Evolutionary conservation across 2,797 vertebrate species (phyloP), one percentile per base, ranked within the genome.

Genomic region (Trachops cirrhosus): DNA sequence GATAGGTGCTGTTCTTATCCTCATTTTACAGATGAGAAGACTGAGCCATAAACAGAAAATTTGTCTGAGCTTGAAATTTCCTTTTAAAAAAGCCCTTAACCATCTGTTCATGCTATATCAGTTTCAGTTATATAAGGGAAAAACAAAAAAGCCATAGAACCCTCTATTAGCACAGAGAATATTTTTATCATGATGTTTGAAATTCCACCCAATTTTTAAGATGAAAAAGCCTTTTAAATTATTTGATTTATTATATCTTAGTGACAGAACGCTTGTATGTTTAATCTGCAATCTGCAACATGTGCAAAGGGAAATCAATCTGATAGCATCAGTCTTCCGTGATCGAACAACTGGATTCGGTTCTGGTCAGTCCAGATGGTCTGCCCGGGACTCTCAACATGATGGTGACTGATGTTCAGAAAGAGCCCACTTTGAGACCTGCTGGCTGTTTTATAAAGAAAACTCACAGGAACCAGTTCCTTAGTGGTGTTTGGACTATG

Each of bases 321-420:
- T 92, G 95, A 97, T 14, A 41, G 86, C 94, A 91, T 96, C 94
- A 91, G 91, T 97, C 97, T 98, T 98, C 97, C 84, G 64, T 94
- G 1, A 96, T 95, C 44, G 22, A 97, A 98, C 95, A 97, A 97
- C 92, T 97, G 96, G 80, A 94, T 97, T 97, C 89, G 79, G 92
- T 98, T 98, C 96, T 97, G 86, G 93, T 98, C 97, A 92, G 94
- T 97, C 97, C 97, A 97, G 97, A 93, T 89, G 75, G 83, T 96
- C 96, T 96, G 89, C 88, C 29, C 79, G 85, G 50, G 64, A 89
- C 95, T 98, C 97, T 97, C 97, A 97, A 93, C 95, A 97, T 74
- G 44, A 78, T 74, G 32, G 73, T 97, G 97, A 97, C 86, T 97
- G 83, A 97, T 97, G 97, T 94, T 59, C 90, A 92, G 70, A 97